A percentile compares a stretch with the other conserved stretches of the same genome.
Evolutionary conservation across 2,888 invertebrate species (phyloP).

Genomic region (Monochamus alternatus): DNA sequence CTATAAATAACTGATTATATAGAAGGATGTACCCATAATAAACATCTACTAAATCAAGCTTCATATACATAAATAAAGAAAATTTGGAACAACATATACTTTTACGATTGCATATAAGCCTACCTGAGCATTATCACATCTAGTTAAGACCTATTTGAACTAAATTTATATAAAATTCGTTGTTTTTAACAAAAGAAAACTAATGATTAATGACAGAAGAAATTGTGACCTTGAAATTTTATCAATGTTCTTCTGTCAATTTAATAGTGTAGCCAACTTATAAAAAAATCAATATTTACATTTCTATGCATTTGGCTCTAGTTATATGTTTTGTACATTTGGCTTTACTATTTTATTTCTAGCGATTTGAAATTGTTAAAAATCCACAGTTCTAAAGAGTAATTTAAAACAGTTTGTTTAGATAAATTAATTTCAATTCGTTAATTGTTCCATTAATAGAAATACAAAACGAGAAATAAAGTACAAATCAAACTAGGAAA

Average conservation of each 20-base stretch:
- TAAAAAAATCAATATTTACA: background rate
- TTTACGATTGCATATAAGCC: background rate
- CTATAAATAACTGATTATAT: background rate
- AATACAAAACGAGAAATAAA: background rate
- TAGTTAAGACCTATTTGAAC: slow-evolving; percentile 15
- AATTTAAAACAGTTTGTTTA: background rate
- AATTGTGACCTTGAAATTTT: slow-evolving; percentile 34
- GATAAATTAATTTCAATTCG: too few relatives aligned
- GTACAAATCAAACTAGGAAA: background rate
- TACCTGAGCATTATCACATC: slow-evolving; percentile 37
- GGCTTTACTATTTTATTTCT: too few relatives aligned
- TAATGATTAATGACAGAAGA: slow-evolving; percentile 24
- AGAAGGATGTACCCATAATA: background rate
- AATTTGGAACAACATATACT: background rate
- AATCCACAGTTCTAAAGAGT: background rate
- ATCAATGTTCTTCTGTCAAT: slow-evolving; percentile 36
- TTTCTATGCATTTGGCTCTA: background rate
- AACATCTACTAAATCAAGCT: background rate
- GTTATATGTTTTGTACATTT: too few relatives aligned
- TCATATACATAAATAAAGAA: background rate
- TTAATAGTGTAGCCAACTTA: slow-evolving; percentile 14
- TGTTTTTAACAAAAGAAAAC: slow-evolving; percentile 36
- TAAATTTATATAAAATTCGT: slow-evolving; percentile 41
- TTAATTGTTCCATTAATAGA: background rate
- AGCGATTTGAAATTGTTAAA: background rate